These are phyloP conservation scores for Decapterus maruadsi DNA, from an alignment of 2,797 vertebrate genomes.

Conservation along the genomic window DNA sequence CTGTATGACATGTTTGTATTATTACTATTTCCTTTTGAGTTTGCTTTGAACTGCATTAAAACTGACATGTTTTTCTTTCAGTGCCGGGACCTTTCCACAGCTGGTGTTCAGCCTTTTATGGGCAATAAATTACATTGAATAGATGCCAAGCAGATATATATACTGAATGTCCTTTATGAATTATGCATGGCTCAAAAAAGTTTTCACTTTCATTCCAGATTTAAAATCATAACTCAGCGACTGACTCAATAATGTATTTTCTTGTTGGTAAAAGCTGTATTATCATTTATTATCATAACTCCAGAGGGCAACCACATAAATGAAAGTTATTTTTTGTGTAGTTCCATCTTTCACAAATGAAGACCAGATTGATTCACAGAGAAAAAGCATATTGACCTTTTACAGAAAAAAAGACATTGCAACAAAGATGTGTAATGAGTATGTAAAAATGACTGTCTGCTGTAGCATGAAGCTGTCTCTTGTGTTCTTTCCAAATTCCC, in stretches of 20 bases:
- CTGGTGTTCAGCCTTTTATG: slow-evolving; percentile 18
- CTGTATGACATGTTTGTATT: background rate
- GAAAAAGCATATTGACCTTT: too few relatives aligned
- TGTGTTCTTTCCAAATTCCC: background rate
- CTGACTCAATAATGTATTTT: background rate
- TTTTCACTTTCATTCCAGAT: background rate
- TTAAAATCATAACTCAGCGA: background rate
- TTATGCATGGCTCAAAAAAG: background rate
- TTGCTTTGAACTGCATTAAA: background rate
- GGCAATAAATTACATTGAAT: background rate
- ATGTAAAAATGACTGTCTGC: background rate
- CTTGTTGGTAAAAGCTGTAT: background rate
- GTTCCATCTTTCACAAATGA: background rate
- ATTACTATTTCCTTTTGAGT: background rate
- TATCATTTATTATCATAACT: background rate
- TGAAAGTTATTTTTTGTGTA: background rate
- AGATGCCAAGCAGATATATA: background rate
- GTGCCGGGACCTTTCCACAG: slow-evolving; percentile 17
- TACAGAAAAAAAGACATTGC: too few relatives aligned
- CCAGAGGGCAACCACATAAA: background rate
- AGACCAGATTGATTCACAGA: background rate
- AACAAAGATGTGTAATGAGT: background rate
- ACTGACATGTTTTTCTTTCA: slow-evolving; percentile 13
- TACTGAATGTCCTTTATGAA: background rate
- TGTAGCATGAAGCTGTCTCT: background rate